Base-by-base conservation (phyloP, 2,113 vertebrate species). In the Dermatemys mawii region DNA sequence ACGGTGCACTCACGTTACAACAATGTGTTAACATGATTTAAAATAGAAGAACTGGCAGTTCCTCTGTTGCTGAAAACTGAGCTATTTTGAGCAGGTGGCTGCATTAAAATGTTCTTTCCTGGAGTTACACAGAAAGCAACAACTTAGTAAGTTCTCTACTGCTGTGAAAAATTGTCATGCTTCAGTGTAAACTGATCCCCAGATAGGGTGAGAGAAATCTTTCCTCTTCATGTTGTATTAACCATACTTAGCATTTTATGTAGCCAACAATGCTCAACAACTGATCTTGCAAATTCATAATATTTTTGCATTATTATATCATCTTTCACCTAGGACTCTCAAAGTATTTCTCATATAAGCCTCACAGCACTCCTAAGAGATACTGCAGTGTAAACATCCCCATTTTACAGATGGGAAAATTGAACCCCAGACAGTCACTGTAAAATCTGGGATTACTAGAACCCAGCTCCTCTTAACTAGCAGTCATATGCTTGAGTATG, bases 31-130 rank as follows among this genome's bases (percentile, higher is more conserved):
- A 91, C 19, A 10, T 22, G 84, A 84, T 60, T 96, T 81, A 60
- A 87, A 88, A 75, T 75, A 75, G 73, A 75, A 90, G 88, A 95
- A 41, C 86, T 90, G 93, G 84, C 92, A 94, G 89, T 89, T 96
- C 93, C 81, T 87, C 81, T 94, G 79, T 79, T 90, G 89, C 88
- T 86, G 92, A 75, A 93, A 95, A 87, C 54, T 32, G 48, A 84
- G 44, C 44, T 97, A 91, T 92, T 94, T 95, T 97, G 93, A 90
- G 94, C 76, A 83, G 81, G 81, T 96, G 91, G 79, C 90, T 79
- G 54, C 84, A 83, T 93, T 95, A 86, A 82, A 57, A 92, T 85
- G 92, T 79, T 94, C 60, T 27, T 93, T 76, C 75, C 80, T 70
- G 8, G 21, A 92, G 67, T 86, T 90, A 82, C 88, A 91, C 38